Percentiles rank a stretch among this genome's conserved stretches.
Conservation (phyloP, 2,888 invertebrate species). For the Seira sanloemensis region DNA sequence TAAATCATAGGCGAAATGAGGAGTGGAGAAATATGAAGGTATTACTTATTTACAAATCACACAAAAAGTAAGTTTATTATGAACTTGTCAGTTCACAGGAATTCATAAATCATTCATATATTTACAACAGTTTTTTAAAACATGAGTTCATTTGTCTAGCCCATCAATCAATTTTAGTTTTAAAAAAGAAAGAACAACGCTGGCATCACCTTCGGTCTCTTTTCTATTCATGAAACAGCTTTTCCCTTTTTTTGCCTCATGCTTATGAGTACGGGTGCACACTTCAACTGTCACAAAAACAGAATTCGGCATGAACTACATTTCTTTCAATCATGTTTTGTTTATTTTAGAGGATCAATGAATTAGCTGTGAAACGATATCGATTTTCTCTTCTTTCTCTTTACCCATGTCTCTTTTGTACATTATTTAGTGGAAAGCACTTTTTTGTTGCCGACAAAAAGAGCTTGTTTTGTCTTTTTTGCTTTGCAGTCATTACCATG, state of each 20-base stretch:
- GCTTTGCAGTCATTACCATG: not conserved
- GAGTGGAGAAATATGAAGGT: not conserved
- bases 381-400: conserved; percentile 36
- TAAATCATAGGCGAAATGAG: not conserved
- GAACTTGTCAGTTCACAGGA: not conserved
- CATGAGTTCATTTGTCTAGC: not conserved
- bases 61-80: not conserved
- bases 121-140: not conserved
- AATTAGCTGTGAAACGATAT: conserved; percentile 36
- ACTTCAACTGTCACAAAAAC: too few species aligned
- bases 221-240: not conserved
- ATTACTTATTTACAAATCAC: not conserved
- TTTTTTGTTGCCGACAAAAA: not conserved
- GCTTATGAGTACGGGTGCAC: not conserved
- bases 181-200: not conserved
- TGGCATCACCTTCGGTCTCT: not conserved
- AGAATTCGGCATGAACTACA: too few species aligned
- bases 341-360: too few species aligned
- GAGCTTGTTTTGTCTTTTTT: not conserved
- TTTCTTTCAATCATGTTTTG: too few species aligned
- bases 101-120: not conserved
- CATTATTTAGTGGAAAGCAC: not conserved
- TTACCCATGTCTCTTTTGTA: not conserved
- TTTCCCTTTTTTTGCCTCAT: not conserved
- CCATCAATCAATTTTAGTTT: not conserved